Evolutionary conservation across 37 sponge, comb jelly and placozoan species (phyloP).

Genomic region (Beroe ovata): DNA sequence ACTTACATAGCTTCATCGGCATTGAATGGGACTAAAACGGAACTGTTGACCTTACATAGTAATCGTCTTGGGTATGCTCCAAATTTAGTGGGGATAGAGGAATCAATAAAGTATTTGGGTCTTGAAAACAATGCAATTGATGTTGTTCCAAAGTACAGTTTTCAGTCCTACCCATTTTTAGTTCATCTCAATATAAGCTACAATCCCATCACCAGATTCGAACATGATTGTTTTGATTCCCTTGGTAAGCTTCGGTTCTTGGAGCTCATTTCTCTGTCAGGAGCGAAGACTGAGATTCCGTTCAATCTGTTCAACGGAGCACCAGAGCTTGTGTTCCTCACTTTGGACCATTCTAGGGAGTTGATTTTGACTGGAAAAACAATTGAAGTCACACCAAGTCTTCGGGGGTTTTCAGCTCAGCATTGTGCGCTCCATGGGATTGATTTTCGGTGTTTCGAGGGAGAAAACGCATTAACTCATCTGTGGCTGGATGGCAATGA

Average conservation of each 20-base stretch:
- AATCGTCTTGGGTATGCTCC: background rate
- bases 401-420: background rate
- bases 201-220: constrained; percentile 9
- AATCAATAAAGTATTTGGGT: constrained; percentile 5
- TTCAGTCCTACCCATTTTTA: background rate
- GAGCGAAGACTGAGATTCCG: background rate
- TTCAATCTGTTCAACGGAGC: background rate
- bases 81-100: background rate
- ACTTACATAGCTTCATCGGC: background rate
- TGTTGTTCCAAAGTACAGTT: background rate
- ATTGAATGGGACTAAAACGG: constrained; percentile 18
- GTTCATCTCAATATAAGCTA: constrained; percentile 29
- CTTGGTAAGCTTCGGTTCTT: constrained; percentile 13
- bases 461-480: background rate
- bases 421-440: background rate
- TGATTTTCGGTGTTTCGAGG: constrained; percentile 24
- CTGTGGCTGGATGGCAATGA: constrained; percentile 32
- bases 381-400: constrained; percentile 1
- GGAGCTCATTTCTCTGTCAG: constrained; percentile 9
- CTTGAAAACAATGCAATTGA: constrained; percentile 28
- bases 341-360: background rate
- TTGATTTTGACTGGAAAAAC: background rate
- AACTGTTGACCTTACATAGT: background rate
- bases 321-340: background rate
- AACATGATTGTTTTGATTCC: background rate